A percentile compares a stretch with the other conserved stretches of the same genome.
phyloP scores from a whole-genome alignment of 2,888 invertebrate genomes.

The Alsophila aescularia region DNA sequence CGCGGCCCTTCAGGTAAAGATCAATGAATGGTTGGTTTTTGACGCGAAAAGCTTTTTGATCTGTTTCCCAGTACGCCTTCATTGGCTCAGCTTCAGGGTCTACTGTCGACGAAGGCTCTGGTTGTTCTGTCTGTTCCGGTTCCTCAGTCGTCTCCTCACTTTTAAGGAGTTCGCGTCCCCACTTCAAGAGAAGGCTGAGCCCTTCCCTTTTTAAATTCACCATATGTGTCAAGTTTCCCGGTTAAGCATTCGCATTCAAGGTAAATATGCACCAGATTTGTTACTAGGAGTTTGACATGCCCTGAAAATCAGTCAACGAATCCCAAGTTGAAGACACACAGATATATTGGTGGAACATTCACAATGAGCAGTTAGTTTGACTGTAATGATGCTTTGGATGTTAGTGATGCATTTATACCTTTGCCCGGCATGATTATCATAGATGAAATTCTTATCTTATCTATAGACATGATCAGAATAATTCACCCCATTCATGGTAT shows the following conservation, averaged over 20 bases:
- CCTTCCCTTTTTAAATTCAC: constrained; percentile 75
- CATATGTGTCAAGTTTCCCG: constrained; percentile 72
- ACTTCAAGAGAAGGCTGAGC: constrained; percentile 75
- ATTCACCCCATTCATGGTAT: constrained; percentile 65
- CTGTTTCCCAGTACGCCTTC: constrained; percentile 79
- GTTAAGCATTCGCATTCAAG: constrained; percentile 70
- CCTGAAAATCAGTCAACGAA: constrained; percentile 84
- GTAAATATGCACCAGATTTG: constrained; percentile 69
- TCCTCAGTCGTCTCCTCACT: constrained; percentile 58
- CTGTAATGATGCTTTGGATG: constrained; percentile 50
- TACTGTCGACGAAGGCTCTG: constrained; percentile 41
- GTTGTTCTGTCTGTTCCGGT: constrained; percentile 45
- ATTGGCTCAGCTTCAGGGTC: constrained; percentile 65
- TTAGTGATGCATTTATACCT: constrained; percentile 60
- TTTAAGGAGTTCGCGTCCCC: constrained; percentile 56
- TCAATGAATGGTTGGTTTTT: constrained; percentile 71
- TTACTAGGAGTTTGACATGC: constrained; percentile 74
- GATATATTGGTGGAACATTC: constrained; percentile 70
- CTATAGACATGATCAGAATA: constrained; percentile 59
- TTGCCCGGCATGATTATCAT: constrained; percentile 56
- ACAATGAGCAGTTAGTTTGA: constrained; percentile 63
- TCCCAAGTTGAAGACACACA: constrained; percentile 83
- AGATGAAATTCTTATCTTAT: constrained; percentile 65
- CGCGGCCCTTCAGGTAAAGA: constrained; percentile 65
- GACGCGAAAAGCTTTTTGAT: constrained; percentile 61